Conservation (phyloP, 2,113 vertebrate genomes). For the Oxyruncus cristatus region DNA sequence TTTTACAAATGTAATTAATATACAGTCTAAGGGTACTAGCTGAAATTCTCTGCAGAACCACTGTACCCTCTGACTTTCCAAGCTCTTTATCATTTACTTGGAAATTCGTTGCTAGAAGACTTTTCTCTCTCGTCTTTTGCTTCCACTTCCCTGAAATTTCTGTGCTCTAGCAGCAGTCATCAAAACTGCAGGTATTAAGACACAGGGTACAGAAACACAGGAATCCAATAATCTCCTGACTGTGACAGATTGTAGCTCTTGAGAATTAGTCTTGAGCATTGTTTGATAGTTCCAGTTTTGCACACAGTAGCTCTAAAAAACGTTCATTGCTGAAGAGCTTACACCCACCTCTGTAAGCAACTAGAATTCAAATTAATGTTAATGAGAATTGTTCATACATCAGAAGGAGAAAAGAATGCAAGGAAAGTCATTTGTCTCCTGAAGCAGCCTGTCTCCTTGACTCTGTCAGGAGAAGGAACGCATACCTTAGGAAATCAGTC, state of each 20-base stretch:
- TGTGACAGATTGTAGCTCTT: background rate
- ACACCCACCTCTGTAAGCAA: slow-evolving; percentile 31
- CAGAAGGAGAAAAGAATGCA: background rate
- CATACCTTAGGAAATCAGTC: slow-evolving; percentile 40
- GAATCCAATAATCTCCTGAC: background rate
- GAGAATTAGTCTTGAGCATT: background rate
- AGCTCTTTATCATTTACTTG: background rate
- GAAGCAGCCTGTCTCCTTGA: slow-evolving; percentile 37
- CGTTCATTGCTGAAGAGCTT: background rate
- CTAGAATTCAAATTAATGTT: background rate
- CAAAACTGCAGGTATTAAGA: background rate
- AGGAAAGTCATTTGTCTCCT: background rate
- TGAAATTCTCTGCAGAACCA: background rate
- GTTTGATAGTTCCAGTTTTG: slow-evolving; percentile 6
- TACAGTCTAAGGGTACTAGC: background rate
- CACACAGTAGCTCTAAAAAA: background rate
- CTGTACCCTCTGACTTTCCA: background rate
- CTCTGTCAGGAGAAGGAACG: background rate
- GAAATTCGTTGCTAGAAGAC: background rate
- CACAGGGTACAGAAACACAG: background rate
- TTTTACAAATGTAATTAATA: background rate
- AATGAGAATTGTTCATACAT: background rate
- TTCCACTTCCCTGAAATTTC: background rate
- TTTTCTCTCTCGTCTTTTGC: background rate
- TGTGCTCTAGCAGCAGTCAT: background rate